Evolutionary conservation across 2,797 vertebrate genomes (phyloP).

Genomic region (Hippopotamyrus pictus): DNA sequence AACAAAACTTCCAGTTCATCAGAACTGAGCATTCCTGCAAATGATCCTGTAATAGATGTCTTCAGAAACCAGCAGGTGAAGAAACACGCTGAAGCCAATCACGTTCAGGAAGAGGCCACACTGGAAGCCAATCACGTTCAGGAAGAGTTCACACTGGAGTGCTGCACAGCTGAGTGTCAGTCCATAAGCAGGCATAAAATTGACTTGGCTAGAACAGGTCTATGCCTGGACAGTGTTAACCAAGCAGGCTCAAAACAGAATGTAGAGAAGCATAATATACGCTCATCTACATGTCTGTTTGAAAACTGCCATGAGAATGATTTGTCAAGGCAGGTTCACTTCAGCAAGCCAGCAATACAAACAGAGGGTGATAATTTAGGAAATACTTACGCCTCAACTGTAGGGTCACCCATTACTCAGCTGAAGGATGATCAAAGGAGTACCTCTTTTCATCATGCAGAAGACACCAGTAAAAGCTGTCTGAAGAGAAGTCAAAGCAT

Average conservation of each 20-base stretch:
- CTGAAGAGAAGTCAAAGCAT: neutral
- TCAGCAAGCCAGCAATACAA: constrained; percentile 2
- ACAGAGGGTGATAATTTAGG: constrained; percentile 5
- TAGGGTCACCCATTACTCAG: constrained; percentile 6
- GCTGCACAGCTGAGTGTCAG: neutral
- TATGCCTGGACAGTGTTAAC: neutral
- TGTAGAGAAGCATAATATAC: neutral
- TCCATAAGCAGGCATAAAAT: neutral
- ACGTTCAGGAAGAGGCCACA: neutral
- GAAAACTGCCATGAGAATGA: neutral
- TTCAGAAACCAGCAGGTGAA: neutral
- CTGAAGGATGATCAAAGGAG: neutral
- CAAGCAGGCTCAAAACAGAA: neutral
- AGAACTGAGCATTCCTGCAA: neutral
- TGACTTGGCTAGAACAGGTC: neutral
- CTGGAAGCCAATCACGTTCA: neutral
- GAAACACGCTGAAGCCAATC: neutral
- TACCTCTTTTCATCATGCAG: neutral
- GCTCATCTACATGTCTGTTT: constrained; percentile 8
- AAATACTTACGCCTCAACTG: constrained; percentile 13
- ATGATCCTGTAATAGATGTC: neutral
- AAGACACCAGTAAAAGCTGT: neutral
- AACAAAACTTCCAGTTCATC: neutral
- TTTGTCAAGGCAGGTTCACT: neutral
- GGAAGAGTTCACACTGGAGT: neutral